A percentile compares a stretch with the other conserved stretches of the same genome.
These are phyloP conservation scores for Phocoena sinus DNA, from an alignment of 2,113 vertebrate genomes.

Conservation along the genomic window DNA sequence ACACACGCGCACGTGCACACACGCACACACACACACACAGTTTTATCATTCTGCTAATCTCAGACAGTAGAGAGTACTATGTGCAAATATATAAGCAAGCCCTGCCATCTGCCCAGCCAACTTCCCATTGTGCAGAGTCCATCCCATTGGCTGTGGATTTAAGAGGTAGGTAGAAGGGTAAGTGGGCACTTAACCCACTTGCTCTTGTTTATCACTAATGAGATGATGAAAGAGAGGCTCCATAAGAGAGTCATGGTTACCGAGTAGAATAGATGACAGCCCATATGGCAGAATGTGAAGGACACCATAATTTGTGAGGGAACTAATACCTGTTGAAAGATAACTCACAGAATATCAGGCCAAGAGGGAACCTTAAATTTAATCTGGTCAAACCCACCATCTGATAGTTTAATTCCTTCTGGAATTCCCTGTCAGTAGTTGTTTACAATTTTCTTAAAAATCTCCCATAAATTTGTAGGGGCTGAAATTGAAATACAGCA, in stretches of 20 bases:
- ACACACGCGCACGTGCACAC: background rate
- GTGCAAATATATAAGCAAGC: background rate
- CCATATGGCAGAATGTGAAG: background rate
- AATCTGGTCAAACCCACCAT: background rate
- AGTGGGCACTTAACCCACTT: background rate
- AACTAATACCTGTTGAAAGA: background rate
- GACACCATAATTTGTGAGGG: background rate
- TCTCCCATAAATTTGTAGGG: background rate
- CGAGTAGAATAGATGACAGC: background rate
- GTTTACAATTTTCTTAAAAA: conserved; percentile 29
- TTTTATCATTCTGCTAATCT: background rate
- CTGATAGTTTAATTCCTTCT: conserved; percentile 19
- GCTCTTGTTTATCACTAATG: background rate
- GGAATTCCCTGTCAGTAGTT: background rate
- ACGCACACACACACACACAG: accelerated
- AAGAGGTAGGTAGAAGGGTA: background rate
- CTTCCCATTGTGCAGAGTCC: background rate
- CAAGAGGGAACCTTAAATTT: conserved; percentile 25
- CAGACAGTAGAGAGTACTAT: background rate
- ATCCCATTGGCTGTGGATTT: background rate
- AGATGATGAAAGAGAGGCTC: background rate
- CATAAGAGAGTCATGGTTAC: background rate
- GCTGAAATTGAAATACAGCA: conserved; percentile 5
- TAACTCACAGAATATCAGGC: background rate
- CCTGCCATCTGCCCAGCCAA: background rate